Base-by-base conservation (phyloP, 2,113 vertebrate genomes). In the Peromyscus polionotus region DNA sequence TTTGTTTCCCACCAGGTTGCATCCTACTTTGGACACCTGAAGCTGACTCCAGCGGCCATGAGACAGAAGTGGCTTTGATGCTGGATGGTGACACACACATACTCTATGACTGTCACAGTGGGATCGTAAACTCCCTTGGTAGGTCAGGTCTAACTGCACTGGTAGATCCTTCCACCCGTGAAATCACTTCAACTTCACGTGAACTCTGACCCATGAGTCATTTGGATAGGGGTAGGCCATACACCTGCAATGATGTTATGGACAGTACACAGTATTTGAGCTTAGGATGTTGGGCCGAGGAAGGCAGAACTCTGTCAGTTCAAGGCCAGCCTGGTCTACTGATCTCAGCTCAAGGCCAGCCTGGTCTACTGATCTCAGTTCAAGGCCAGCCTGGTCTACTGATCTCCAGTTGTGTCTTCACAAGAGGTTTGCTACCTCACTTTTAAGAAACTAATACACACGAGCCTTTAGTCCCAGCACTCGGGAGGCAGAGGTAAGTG, bases 11-110 rank as follows among this genome's bases (percentile, higher is more conserved):
- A 31, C 31, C 4, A 63, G 26, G n/a, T 4, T 19, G 4, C 0
- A 48, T 8, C 57, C 28, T 4, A 13, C 17, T 51, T 17, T 33
- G 63, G 28, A 90, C 19, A 45, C 11, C 22, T 12, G 80, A 87
- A n/a, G 19, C 36, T 3, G 39, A 65, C 19, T 3, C 5, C 0
- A 5, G n/a, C 19, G 70, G 19, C 68, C 9, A 0, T 4, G 75
- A 57, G 61, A 61, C 39, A 68, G 72, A 42, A 31, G 51, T 6
- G 77, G 39, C 61, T 67, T 59, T 51, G 33, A 61, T 17, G 45
- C 51, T 2, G 9, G 75, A 63, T 11, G 4, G 3, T 36, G 48
- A 39, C 8, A 26, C 4, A 33, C 28, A 16, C 73, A 4, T 42
- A 61, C 0, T 0, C 65, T 67, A 7, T n/a, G 45, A 48, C 0